Evolutionary conservation across 1,140 invertebrate genomes (phyloP).

Genomic region (Sitophilus oryzae): DNA sequence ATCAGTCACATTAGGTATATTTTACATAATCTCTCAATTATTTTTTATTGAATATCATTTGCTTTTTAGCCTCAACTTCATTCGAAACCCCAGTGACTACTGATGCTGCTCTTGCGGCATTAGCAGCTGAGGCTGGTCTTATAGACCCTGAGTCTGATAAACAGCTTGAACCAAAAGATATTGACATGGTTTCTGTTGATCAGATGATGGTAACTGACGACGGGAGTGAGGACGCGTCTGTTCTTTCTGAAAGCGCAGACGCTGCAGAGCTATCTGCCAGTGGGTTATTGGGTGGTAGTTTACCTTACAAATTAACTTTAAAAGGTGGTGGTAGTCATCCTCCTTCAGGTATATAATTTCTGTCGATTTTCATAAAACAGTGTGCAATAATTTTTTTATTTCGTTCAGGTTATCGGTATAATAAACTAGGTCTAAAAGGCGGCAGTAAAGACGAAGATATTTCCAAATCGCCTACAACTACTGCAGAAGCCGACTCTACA

Average conservation of each 20-base stretch:
- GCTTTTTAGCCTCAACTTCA: constrained; percentile 46
- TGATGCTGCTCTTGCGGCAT: constrained; percentile 57
- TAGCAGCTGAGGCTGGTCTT: constrained; percentile 60
- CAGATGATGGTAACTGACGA: constrained; percentile 19
- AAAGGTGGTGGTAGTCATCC: constrained; percentile 36
- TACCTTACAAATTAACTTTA: constrained; percentile 29
- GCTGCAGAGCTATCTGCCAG: constrained; percentile 15
- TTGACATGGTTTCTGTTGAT: constrained; percentile 1
- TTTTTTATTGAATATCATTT: constrained; percentile 5
- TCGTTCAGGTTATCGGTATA: constrained; percentile 20
- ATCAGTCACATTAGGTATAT: constrained; percentile 47
- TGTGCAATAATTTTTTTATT: no score
- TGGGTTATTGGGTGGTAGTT: constrained; percentile 33
- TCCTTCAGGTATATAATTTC: constrained; percentile 10
- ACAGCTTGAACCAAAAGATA: constrained; percentile 16
- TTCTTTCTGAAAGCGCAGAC: constrained; percentile 19
- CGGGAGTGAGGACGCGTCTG: neutral
- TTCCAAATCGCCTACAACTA: constrained; percentile 19
- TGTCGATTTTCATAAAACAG: no score
- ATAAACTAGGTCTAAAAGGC: constrained; percentile 32
- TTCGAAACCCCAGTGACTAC: constrained; percentile 57
- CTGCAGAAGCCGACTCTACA: constrained; percentile 27
- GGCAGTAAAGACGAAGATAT: constrained; percentile 34
- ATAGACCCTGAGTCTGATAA: constrained; percentile 51
- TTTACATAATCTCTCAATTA: neutral